Conservation (phyloP, 2,797 vertebrate genomes). For the Borostomias antarcticus region DNA sequence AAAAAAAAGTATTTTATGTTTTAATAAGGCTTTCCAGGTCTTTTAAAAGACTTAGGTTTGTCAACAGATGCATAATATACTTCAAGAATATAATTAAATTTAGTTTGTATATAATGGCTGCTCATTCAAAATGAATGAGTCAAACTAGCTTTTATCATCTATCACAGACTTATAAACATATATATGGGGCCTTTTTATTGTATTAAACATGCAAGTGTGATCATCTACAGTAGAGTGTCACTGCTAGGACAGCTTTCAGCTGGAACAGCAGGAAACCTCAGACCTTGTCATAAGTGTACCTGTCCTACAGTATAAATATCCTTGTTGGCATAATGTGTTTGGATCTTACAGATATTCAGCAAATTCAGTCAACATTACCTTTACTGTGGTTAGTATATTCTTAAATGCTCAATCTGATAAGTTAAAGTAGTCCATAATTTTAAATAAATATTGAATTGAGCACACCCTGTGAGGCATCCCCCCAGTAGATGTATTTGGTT, state of each 20-base stretch:
- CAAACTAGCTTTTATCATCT: constrained; percentile 64
- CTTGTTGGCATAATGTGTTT: constrained; percentile 46
- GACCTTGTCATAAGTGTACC: constrained; percentile 51
- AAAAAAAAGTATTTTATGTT: constrained; percentile 73
- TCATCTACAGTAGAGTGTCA: constrained; percentile 36
- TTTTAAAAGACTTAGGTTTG: constrained; percentile 56
- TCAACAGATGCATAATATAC: constrained; percentile 60
- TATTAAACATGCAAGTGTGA: constrained; percentile 59
- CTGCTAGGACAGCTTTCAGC: constrained; percentile 48
- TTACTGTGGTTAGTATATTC: constrained; percentile 52
- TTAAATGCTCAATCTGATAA: constrained; percentile 46
- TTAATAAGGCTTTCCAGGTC: constrained; percentile 64
- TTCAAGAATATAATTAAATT: constrained; percentile 55
- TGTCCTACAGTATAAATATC: constrained; percentile 35
- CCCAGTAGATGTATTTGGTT: constrained; percentile 39
- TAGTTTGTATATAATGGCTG: constrained; percentile 70
- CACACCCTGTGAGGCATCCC: constrained; percentile 49
- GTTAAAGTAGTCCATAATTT: constrained; percentile 47
- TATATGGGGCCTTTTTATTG: constrained; percentile 58
- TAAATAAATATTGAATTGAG: constrained; percentile 60
- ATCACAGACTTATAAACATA: constrained; percentile 34
- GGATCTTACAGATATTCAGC: constrained; percentile 47
- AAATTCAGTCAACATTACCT: too few species aligned
- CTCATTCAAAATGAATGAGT: constrained; percentile 56
- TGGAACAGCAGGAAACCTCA: constrained; percentile 42